phyloP scores from a whole-genome alignment of 2,888 invertebrate species.

The Platypus cylindrus region DNA sequence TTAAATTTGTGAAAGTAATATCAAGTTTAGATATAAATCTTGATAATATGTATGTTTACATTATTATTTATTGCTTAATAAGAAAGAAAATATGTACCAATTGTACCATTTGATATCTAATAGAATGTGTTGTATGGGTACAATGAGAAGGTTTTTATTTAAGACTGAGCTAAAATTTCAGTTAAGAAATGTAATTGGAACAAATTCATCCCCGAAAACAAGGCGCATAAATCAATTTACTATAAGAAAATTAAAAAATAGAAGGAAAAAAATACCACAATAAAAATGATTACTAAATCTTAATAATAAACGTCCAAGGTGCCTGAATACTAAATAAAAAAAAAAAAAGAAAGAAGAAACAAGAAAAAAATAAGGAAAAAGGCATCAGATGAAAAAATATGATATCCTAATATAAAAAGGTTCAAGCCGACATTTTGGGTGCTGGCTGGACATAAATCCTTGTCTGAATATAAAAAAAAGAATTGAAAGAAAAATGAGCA shows the following conservation, averaged over 20 bases:
- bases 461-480: slow-evolving; percentile 35
- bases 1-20: slow-evolving; percentile 9
- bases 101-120: too few species aligned
- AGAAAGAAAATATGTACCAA: too few species aligned
- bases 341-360: too few species aligned
- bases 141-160: too few species aligned
- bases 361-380: too few species aligned
- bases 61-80: slow-evolving; percentile 5
- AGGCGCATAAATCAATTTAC: slow-evolving; percentile 24
- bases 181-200: too few species aligned
- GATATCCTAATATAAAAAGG: slow-evolving; percentile 36
- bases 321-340: slow-evolving; percentile 21
- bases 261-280: slow-evolving; percentile 18
- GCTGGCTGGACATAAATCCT: slow-evolving; percentile 37
- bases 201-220: too few species aligned
- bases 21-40: slow-evolving; percentile 7
- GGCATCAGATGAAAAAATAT: slow-evolving; percentile 35
- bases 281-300: slow-evolving; percentile 28
- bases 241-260: too few species aligned
- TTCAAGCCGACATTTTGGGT: slow-evolving; percentile 30
- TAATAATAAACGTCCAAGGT: slow-evolving; percentile 29
- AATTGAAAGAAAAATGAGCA: slow-evolving; percentile 36
- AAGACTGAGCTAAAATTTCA: too few species aligned
- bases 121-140: too few species aligned
- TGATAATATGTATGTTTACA: too few species aligned